Base-by-base conservation (phyloP, 1,140 invertebrate genomes). In the Nilaparvata lugens region DNA sequence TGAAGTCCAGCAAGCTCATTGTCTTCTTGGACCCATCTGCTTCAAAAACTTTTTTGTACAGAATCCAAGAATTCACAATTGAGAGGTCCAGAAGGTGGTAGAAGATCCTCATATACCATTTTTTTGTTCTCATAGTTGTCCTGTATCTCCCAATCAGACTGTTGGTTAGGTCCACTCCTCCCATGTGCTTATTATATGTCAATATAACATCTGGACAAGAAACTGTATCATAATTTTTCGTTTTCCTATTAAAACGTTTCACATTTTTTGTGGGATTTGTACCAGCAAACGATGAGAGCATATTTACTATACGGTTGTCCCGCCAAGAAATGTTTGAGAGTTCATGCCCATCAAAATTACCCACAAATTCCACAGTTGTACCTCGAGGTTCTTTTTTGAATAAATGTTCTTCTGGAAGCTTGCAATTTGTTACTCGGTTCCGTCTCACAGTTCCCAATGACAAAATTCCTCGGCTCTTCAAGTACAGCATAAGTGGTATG, bases 111-210 rank as follows among this genome's bases (percentile, higher is more conserved):
- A 60, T 23, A 28, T 60, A 52, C 52, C 57, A 63, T 45, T 56
- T 60, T 60, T n/a, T 54, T 25, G 42, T 64, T 57, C 48, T 64
- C 25, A 73, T 66, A 64, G 21, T 62, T 57, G 71, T 73, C 60
- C 64, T 71, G 45, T 70, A 67, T n/a, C 52, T 38, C 16, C 60
- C 64, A 18, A 67, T 38, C 9, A 61, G 19, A 60, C 68, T 66
- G 63, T 72, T 67, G 18, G 68, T 64, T 23, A 69, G 61, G 58
- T 71, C 68, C 16, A 71, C 68, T n/a, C 68, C 68, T 52, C 69
- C 67, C 71, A 71, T 71, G 35, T 64, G 56, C 40, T 61, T 51
- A 48, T 64, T 70, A 61, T 71, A 62, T 13, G 48, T 31, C 38
- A 58, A 52, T 18, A 61, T 40, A 35, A 62, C 21, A 43, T 62